These are phyloP conservation scores for Hymenopus coronatus DNA, from an alignment of 2,888 invertebrate species.

Conservation along the genomic window DNA sequence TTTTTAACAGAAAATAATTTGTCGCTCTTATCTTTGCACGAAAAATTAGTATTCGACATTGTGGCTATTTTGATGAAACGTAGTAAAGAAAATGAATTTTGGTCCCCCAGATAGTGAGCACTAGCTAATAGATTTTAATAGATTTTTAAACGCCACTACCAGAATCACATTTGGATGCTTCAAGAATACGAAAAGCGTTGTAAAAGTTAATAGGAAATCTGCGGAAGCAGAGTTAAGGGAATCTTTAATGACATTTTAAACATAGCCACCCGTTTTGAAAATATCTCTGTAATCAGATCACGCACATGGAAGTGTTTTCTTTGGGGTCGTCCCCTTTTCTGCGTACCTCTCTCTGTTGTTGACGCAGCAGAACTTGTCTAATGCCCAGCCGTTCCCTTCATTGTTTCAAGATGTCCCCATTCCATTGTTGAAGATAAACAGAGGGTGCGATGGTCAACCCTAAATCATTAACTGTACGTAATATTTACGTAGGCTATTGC, in stretches of 20 bases:
- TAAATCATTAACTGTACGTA: too few species aligned
- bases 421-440: too few species aligned
- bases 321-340: background rate
- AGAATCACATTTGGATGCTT: background rate
- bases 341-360: background rate
- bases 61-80: too few species aligned
- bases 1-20: too few species aligned
- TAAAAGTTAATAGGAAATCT: background rate
- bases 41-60: too few species aligned
- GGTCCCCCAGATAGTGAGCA: too few species aligned
- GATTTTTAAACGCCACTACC: background rate
- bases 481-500: too few species aligned
- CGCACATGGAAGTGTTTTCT: background rate
- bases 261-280: background rate
- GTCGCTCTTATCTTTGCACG: too few species aligned
- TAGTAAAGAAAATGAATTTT: too few species aligned
- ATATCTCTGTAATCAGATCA: background rate
- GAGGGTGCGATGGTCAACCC: too few species aligned
- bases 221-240: background rate
- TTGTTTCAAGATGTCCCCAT: background rate
- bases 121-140: too few species aligned
- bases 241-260: background rate
- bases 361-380: background rate
- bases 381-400: background rate
- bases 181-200: background rate